Percentiles rank a stretch among this genome's conserved stretches.
These are phyloP conservation scores for Drymonia ruficornis DNA, from an alignment of 2,888 invertebrate species.

Conservation along the genomic window DNA sequence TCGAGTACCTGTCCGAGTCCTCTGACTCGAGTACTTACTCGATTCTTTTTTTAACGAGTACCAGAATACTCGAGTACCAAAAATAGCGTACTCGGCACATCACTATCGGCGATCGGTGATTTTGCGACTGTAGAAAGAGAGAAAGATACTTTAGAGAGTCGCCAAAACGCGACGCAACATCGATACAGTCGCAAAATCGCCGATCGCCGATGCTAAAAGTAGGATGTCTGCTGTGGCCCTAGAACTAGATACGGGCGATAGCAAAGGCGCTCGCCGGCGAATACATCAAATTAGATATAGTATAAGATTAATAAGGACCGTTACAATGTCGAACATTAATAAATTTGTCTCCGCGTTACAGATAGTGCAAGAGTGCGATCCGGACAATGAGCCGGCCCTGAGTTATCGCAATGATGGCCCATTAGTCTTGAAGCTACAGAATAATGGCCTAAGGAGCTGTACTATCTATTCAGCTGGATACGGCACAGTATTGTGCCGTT, in stretches of 20 bases:
- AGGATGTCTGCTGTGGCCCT: too few relatives aligned
- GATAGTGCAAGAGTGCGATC: conserved; percentile 77
- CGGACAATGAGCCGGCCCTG: conserved; percentile 78
- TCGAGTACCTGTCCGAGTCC: too few relatives aligned
- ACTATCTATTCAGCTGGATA: conserved; percentile 55
- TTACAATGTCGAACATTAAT: conserved; percentile 75
- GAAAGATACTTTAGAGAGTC: too few relatives aligned
- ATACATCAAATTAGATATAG: conserved; percentile 70
- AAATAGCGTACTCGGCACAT: too few relatives aligned
- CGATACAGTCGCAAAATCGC: background rate
- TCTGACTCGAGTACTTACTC: too few relatives aligned
- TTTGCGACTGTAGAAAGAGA: too few relatives aligned
- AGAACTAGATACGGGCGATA: conserved; percentile 26
- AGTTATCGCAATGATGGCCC: conserved; percentile 75
- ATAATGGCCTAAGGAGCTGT: conserved; percentile 65
- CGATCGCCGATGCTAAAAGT: background rate
- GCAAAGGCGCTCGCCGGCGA: conserved; percentile 34
- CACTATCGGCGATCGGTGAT: too few relatives aligned
- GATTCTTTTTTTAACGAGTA: too few relatives aligned
- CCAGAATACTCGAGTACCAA: too few relatives aligned
- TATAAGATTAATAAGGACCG: conserved; percentile 68
- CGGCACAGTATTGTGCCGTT: conserved; percentile 48
- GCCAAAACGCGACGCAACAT: too few relatives aligned
- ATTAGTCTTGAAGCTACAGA: conserved; percentile 79
- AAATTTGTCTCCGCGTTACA: conserved; percentile 81